Evolutionary conservation across 1,140 invertebrate species (phyloP), one percentile per base, ranked within the genome.

Genomic region (Elymnias hypermnestra): DNA sequence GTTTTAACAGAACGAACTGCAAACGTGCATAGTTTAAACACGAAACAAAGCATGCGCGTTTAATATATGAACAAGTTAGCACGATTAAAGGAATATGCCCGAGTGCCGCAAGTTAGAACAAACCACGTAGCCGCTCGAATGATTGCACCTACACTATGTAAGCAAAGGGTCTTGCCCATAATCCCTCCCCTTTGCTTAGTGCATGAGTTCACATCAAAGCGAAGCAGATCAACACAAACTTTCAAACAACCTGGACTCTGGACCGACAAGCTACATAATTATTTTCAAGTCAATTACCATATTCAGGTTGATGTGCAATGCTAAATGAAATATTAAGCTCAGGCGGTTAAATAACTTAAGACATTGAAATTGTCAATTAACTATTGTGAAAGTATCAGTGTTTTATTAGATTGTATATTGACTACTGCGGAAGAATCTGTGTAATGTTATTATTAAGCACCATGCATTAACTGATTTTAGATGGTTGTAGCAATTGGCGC

Each of bases 201-300:
- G 67, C 69, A 66, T 61, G 61, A 66, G 19, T 59, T 68, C 63
- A 75, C 73, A 79, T 79, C 75, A 79, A 79, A 76, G 75, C 54
- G 51, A 63, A 55, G 48, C 43, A 65, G 45, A 72, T 67, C 29
- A 33, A 64, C 64, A 68, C 54, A 61, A 63, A 72, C 68, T 73
- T 73, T 53, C 49, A 55, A 57, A 63, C 62, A 43, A 21, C 41
- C 44, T 28, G 41, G 44, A 43, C 25, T 40, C 44, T 28, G 41
- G 44, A 50, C 44, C 29, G 44, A 29, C 39, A 23, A 23, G 26
- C 14, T 15, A 43, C 22, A 39, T 35, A 47, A 48, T 53, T 42
- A 47, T 43, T 51, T 51, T 46, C 38, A 21, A 51, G 38, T 56
- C 48, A 41, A 51, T 46, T 50, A 56, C 13, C 29, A 8, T 33